phyloP scores from a whole-genome alignment of 1,140 invertebrate genomes.

The Caerostris extrusa region DNA sequence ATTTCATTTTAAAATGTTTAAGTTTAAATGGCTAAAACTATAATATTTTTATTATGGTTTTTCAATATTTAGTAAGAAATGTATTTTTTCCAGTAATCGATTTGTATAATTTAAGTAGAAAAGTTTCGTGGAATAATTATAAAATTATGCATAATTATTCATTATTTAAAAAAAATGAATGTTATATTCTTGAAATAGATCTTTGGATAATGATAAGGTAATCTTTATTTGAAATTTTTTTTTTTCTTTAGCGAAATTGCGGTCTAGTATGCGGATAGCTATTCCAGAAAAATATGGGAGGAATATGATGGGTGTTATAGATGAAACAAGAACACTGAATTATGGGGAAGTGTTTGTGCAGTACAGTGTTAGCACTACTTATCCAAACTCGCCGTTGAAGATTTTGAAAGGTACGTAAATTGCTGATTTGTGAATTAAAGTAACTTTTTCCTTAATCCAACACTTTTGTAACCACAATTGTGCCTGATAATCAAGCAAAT shows the following conservation, averaged over 20 bases:
- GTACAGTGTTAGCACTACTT: slow-evolving; percentile 70
- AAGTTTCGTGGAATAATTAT: too few species aligned
- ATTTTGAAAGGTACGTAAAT: slow-evolving; percentile 54
- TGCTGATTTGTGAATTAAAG: neutral
- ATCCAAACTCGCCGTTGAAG: slow-evolving; percentile 3
- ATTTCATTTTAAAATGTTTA: too few species aligned
- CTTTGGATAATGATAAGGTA: neutral
- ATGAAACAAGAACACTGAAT: slow-evolving; percentile 78
- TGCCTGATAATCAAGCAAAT: too few species aligned
- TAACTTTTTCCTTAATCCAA: too few species aligned
- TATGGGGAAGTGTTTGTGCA: slow-evolving; percentile 79
- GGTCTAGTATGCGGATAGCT: slow-evolving; percentile 62
- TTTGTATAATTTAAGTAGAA: too few species aligned
- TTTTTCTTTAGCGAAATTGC: slow-evolving; percentile 25
- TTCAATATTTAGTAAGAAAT: too few species aligned
- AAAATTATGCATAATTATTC: neutral
- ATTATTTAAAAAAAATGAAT: neutral
- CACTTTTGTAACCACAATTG: too few species aligned
- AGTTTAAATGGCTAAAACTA: too few species aligned
- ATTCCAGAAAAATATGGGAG: slow-evolving; percentile 75
- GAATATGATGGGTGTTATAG: slow-evolving; percentile 78
- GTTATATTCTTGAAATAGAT: neutral
- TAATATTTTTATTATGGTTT: too few species aligned
- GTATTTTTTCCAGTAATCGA: too few species aligned
- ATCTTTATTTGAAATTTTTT: neutral